phyloP scores from a whole-genome alignment of 2,113 vertebrate species.

The Scatophagus argus region DNA sequence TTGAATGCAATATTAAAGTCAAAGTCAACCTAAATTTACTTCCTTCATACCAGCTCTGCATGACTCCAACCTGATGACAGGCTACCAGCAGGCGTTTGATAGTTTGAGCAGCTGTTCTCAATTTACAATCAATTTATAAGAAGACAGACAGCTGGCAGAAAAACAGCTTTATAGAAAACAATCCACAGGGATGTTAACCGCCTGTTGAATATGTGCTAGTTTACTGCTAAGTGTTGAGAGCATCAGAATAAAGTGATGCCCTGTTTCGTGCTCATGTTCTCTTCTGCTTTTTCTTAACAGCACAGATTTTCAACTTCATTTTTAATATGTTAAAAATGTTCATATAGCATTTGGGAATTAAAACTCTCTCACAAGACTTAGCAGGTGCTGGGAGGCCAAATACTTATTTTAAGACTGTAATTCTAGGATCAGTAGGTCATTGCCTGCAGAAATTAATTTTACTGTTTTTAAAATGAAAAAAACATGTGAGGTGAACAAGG shows the following conservation, averaged over 20 bases:
- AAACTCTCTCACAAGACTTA: conserved; percentile 1
- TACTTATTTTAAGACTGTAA: neutral
- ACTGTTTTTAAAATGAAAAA: neutral
- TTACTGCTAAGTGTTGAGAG: neutral
- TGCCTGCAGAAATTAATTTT: neutral
- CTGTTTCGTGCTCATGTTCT: neutral
- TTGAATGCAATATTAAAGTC: neutral
- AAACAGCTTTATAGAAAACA: neutral
- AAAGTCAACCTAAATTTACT: neutral
- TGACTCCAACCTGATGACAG: neutral
- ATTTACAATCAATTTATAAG: neutral
- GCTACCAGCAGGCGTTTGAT: neutral
- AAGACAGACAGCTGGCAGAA: conserved; percentile 6
- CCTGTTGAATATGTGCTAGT: neutral
- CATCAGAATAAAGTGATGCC: neutral
- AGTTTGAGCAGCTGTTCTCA: conserved; percentile 18
- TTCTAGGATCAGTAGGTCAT: neutral
- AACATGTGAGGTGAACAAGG: neutral
- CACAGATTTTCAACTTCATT: neutral
- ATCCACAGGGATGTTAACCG: neutral
- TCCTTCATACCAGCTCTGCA: neutral
- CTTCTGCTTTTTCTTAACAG: neutral
- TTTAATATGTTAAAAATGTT: conserved; percentile 1
- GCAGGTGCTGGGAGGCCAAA: neutral
- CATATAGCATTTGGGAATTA: neutral